Evolutionary conservation across 2,888 invertebrate genomes (phyloP).

Genomic region (Habroteleia sp.): DNA sequence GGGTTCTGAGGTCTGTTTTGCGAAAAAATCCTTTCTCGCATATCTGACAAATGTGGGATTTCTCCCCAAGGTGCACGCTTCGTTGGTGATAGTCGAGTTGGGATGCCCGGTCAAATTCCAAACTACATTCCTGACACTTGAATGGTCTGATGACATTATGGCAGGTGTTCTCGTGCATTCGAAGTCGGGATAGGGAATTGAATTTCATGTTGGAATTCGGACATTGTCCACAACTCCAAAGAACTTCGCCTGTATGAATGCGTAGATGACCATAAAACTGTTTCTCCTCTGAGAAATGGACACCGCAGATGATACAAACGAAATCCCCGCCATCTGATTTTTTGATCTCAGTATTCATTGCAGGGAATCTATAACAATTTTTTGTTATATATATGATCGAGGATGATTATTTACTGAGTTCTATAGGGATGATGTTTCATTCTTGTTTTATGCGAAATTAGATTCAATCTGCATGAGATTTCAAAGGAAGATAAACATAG

Average conservation of each 20-base stretch:
- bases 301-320: conserved; percentile 67
- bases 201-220: conserved; percentile 58
- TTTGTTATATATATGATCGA: too few species aligned
- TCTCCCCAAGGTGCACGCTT: conserved; percentile 76
- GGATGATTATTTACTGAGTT: too few species aligned
- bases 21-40: conserved; percentile 78
- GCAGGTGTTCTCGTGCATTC: conserved; percentile 62
- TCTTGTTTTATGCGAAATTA: too few species aligned
- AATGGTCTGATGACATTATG: conserved; percentile 69
- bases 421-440: too few species aligned
- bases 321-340: conserved; percentile 44
- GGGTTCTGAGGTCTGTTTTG: conserved; percentile 78
- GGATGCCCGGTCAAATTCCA: conserved; percentile 76
- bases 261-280: conserved; percentile 74
- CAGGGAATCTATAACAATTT: neutral
- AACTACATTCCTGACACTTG: conserved; percentile 72
- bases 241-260: conserved; percentile 69
- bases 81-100: conserved; percentile 77
- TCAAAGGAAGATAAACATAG: too few species aligned
- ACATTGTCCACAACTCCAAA: conserved; percentile 69
- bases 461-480: too few species aligned
- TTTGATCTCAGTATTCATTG: conserved; percentile 36
- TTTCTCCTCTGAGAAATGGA: conserved; percentile 69
- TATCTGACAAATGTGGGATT: conserved; percentile 76
- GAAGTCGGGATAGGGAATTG: conserved; percentile 61